Evolutionary conservation across 2,797 vertebrate genomes (phyloP).

Genomic region (Hydrolagus colliei): DNA sequence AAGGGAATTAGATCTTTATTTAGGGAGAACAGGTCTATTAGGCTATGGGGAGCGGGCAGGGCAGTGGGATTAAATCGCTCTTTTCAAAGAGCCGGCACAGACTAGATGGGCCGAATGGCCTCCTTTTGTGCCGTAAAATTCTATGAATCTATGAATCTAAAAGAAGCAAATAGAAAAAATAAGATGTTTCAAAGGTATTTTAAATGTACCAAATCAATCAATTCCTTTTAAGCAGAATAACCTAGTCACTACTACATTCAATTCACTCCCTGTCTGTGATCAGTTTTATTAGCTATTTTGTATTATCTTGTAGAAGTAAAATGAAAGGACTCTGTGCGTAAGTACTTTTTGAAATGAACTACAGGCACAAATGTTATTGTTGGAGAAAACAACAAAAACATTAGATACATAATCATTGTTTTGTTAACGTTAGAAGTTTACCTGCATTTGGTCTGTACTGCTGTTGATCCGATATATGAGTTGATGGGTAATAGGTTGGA

Average conservation of each 20-base stretch:
- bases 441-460: constrained; percentile 75
- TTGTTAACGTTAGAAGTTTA: constrained; percentile 46
- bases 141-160: too few species aligned
- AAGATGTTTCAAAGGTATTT: background rate
- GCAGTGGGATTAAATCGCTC: too few species aligned
- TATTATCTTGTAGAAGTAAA: background rate
- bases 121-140: too few species aligned
- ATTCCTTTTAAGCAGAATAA: background rate
- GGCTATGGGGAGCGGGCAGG: too few species aligned
- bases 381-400: background rate
- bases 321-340: too few species aligned
- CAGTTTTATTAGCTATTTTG: too few species aligned
- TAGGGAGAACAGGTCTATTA: too few species aligned
- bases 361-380: constrained; percentile 39
- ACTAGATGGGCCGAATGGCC: too few species aligned
- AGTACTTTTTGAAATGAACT: constrained; percentile 32
- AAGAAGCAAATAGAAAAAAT: background rate
- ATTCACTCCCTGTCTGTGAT: too few species aligned
- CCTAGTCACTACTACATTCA: background rate
- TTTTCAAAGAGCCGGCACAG: too few species aligned
- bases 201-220: too few species aligned
- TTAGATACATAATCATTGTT: background rate
- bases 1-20: too few species aligned
- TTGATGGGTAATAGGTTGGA: constrained; percentile 65
- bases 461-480: constrained; percentile 62